A percentile compares a stretch with the other conserved stretches of the same genome.
These are phyloP conservation scores for Phania funesta DNA, from an alignment of 2,888 invertebrate species.

Conservation along the genomic window DNA sequence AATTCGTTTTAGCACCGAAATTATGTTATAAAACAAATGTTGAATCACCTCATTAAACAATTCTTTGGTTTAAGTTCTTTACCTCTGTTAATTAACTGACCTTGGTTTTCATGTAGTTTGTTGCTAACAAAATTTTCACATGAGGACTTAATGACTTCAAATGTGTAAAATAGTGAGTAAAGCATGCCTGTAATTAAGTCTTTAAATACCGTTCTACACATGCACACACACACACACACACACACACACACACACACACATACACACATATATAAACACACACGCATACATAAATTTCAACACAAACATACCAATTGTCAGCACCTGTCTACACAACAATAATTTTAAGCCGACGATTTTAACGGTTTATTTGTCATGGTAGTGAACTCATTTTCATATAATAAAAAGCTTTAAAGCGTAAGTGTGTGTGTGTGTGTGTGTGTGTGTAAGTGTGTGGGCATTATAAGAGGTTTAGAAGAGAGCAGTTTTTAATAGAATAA, in stretches of 20 bases:
- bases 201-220: not conserved
- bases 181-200: constrained; percentile 36
- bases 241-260: not conserved
- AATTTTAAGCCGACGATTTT: constrained; percentile 24
- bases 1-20: too few species aligned
- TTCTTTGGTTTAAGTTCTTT: constrained; percentile 11
- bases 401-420: not conserved
- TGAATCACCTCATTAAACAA: not conserved
- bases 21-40: too few species aligned
- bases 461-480: not conserved
- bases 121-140: constrained; percentile 44
- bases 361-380: constrained; percentile 66
- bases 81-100: constrained; percentile 43
- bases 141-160: constrained; percentile 60
- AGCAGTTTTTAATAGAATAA: not conserved
- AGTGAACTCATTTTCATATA: constrained; percentile 13
- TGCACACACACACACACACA: not conserved
- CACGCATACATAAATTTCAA: not conserved
- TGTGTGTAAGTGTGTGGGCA: not conserved
- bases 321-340: constrained; percentile 6
- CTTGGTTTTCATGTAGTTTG: constrained; percentile 40
- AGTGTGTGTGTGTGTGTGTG: not conserved
- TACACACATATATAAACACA: not conserved
- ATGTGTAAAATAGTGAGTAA: constrained; percentile 38
- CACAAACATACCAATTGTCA: not conserved